These are phyloP conservation scores for Saguinus midas DNA, from an alignment of 2,113 vertebrate species.

Conservation along the genomic window DNA sequence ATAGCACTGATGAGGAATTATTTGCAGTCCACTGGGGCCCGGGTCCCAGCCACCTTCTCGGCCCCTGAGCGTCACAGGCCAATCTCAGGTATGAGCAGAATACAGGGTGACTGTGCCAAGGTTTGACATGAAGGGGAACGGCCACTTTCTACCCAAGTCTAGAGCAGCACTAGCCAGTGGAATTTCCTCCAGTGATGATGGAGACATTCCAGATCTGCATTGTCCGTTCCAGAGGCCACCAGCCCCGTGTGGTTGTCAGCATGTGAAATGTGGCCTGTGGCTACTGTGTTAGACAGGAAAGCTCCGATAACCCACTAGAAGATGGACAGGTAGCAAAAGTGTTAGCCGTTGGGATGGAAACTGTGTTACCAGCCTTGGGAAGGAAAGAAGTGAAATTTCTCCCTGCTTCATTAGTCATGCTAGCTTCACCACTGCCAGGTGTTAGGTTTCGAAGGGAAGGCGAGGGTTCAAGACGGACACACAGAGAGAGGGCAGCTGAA, in stretches of 20 bases:
- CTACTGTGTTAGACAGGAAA: background rate
- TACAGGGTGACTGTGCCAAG: background rate
- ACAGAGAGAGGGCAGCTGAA: too few species aligned
- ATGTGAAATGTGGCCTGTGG: rapidly evolving
- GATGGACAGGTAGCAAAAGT: background rate
- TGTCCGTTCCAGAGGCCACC: background rate
- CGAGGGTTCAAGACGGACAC: too few species aligned
- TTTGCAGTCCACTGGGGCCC: background rate
- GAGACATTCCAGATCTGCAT: rapidly evolving
- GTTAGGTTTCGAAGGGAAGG: too few species aligned
- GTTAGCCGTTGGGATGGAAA: rapidly evolving
- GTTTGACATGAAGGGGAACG: background rate
- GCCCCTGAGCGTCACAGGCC: background rate
- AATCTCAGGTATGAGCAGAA: background rate
- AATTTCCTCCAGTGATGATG: background rate
- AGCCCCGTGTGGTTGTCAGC: rapidly evolving
- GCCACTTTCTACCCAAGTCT: background rate
- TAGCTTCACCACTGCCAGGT: background rate
- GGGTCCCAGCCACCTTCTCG: background rate
- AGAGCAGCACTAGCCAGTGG: background rate
- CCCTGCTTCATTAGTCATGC: rapidly evolving
- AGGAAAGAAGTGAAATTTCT: background rate
- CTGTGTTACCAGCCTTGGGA: background rate
- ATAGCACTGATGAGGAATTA: background rate
- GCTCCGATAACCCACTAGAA: rapidly evolving